Base-by-base conservation (phyloP, 2,797 vertebrate species). In the Psittacula derbiana region DNA sequence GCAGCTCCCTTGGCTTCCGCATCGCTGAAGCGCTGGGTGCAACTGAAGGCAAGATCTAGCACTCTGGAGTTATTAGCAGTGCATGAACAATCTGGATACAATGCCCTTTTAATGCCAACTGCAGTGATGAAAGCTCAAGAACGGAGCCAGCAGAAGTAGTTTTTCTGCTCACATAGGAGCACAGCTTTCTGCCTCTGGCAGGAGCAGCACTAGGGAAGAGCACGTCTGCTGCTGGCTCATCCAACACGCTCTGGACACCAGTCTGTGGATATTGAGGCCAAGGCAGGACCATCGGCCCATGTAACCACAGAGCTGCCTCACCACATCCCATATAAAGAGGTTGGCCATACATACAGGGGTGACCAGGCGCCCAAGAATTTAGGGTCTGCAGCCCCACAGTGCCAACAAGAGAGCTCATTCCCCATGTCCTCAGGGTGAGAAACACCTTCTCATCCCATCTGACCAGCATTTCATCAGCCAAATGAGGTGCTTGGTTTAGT, bases 71-170 rank as follows among this genome's bases (percentile, higher is more conserved):
- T 90, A 96, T 88, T 89, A 96, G 76, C 87, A 78, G 79, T 12
- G 57, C 79, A 80, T 91, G 75, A 96, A 96, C 96, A 96, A 97
- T 89, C 58, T 6, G 16, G 81, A 69, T 74, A 94, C 62, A 90
- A 83, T 53, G 36, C 69, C 89, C 79, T 85, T 80, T 84, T 66
- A 91, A 91, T 83, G 87, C 69, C 44, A 94, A 76, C 64, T 85
- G 78, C 58, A 53, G 73, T 5, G 19, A 69, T 72, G 62, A n/a
- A 86, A 91, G 76, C 30, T 36, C 47, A 84, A 92, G 83, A 81
- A 5, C 10, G 41, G 62, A 90, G 61, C 41, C 65, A 87, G 69
- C 24, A 92, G 65, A 74, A 85, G 75, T 14, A 36, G 64, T 80
- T 71, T 80, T 69, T 61, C 75, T 86, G 52, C 57, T 89, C 79